phyloP scores from a whole-genome alignment of 2,888 invertebrate species.

The Agrochola macilenta region DNA sequence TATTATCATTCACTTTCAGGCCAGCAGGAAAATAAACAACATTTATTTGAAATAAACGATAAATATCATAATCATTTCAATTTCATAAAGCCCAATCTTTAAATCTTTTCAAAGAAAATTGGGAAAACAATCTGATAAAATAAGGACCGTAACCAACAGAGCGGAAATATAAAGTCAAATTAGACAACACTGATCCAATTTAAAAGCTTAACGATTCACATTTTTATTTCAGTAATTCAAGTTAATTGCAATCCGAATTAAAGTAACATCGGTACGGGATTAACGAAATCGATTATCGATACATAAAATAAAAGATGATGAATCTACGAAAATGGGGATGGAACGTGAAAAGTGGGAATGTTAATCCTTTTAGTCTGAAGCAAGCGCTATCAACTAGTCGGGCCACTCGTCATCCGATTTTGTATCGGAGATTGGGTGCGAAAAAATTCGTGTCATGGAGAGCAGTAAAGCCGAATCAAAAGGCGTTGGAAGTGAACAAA shows the following conservation, averaged over 20 bases:
- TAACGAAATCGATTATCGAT: conserved; percentile 36
- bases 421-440: conserved; percentile 44
- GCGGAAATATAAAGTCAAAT: conserved; percentile 42
- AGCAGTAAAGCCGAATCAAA: conserved; percentile 58
- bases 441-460: conserved; percentile 53
- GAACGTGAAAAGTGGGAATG: conserved; percentile 3
- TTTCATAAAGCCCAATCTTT: conserved; percentile 28
- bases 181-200: conserved; percentile 53
- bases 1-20: conserved; percentile 17
- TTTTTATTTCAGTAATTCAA: conserved; percentile 44
- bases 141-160: conserved; percentile 16
- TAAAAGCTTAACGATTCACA: conserved; percentile 44
- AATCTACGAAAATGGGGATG: conserved; percentile 25
- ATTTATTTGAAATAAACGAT: conserved; percentile 28
- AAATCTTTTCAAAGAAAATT: conserved; percentile 36
- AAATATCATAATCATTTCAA: conserved; percentile 40
- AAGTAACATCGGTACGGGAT: conserved; percentile 35
- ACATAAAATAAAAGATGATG: conserved; percentile 32
- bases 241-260: conserved; percentile 47
- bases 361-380: conserved; percentile 52
- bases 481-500: conserved; percentile 56
- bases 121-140: conserved; percentile 28
- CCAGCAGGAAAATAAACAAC: conserved; percentile 28
- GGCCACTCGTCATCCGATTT: conserved; percentile 52
- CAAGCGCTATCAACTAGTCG: conserved; percentile 45